phyloP scores from a whole-genome alignment of 2,797 vertebrate genomes.

The Sebastes diploproa region DNA sequence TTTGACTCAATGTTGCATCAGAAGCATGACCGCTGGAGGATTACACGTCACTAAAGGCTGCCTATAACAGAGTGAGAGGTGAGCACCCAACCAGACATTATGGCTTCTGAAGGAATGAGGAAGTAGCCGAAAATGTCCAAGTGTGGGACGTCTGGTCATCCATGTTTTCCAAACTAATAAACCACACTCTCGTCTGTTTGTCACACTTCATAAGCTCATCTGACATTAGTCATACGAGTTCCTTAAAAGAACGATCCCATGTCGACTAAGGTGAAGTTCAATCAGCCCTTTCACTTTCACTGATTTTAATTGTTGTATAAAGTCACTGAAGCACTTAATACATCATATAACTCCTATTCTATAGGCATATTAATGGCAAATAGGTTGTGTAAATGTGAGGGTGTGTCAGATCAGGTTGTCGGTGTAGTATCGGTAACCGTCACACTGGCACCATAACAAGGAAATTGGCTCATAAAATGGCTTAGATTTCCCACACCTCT shows the following conservation, averaged over 20 bases:
- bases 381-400: neutral
- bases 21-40: slow-evolving; percentile 56
- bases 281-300: slow-evolving; percentile 3
- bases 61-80: slow-evolving; percentile 41
- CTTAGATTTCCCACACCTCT: slow-evolving; percentile 15
- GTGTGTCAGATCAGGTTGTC: slow-evolving; percentile 11
- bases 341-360: neutral
- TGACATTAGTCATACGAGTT: slow-evolving; percentile 42
- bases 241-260: slow-evolving; percentile 24
- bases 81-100: slow-evolving; percentile 64
- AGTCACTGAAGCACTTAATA: neutral
- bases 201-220: slow-evolving; percentile 44
- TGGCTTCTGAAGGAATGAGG: slow-evolving; percentile 64
- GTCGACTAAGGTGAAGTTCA: neutral
- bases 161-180: slow-evolving; percentile 58
- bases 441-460: slow-evolving; percentile 50
- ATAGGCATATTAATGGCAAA: neutral
- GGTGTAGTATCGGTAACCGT: neutral
- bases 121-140: slow-evolving; percentile 68
- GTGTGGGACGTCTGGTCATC: slow-evolving; percentile 42
- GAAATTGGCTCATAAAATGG: slow-evolving; percentile 43
- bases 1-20: slow-evolving; percentile 77
- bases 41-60: slow-evolving; percentile 58
- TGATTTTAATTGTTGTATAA: neutral
- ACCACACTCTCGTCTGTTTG: slow-evolving; percentile 25